Base-by-base conservation (phyloP, 2,797 vertebrate species). In the Acanthis flammea region DNA sequence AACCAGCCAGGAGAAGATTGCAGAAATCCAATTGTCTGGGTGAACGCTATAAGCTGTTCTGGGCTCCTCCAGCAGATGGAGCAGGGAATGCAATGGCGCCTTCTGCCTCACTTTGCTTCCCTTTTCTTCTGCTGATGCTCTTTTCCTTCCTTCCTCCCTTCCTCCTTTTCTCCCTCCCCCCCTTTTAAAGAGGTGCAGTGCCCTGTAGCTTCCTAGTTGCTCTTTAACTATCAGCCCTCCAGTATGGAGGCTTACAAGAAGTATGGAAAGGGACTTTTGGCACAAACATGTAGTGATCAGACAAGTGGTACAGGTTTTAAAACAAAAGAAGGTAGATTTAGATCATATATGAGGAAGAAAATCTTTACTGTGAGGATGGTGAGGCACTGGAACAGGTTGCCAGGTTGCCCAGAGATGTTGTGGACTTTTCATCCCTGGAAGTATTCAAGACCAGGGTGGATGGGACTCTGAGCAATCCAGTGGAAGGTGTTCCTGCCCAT, bases 21-120 rank as follows among this genome's bases (percentile, higher is more conserved):
- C 14, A 33, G 15, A 35, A 74, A 54, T 44, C 31, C 23, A 62
- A 18, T 2, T 53, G 4, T 19, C 37, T 44, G 27, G 13, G 10
- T 30, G 21, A 72, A 63, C 23, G 30, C 2, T 28, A 70, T 48
- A 28, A 41, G 48, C 42, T 85, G 50, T 92, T 88, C 89, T 57
- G 48, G 19, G 17, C 53, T 86, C 42, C 14, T 62, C 91, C 86
- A 92, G 86, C 78, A 96, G 92, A 74, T 89, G 95, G 91, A 94
- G 88, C 83, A 96, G 54, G 41, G 45, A 92, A 31, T 6, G 24
- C 11, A 72, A 42, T 1, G 7, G 14, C 24, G 74, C 10, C 28
- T 57, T 50, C 54, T 39, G 24, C 17, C 18, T 50, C 2, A 0
- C 24, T 60, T 76, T 37, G 8, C 23, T 61, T 37, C 37, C 37